Conservation (phyloP, 23 tunicate genomes). For the Botrylloides violaceus region DNA sequence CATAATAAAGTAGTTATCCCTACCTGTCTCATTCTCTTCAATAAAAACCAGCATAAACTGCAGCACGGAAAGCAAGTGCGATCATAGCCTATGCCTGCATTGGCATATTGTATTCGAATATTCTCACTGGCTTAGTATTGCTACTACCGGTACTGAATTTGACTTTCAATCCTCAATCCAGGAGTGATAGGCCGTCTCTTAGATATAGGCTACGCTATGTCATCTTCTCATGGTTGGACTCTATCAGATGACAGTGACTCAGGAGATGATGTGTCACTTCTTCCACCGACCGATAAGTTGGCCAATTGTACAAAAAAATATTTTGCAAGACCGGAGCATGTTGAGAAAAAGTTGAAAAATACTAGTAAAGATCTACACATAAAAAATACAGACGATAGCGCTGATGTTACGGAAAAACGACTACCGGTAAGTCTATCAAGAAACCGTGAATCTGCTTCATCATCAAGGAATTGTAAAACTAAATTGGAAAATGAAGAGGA, state of each 20-base stretch:
- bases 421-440: not conserved
- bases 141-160: too few species aligned
- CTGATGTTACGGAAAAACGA: not conserved
- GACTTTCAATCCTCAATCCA: too few species aligned
- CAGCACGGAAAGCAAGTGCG: too few species aligned
- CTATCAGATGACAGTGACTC: constrained; percentile 11
- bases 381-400: not conserved
- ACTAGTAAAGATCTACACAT: not conserved
- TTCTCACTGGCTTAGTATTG: too few species aligned
- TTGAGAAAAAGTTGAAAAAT: not conserved
- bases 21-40: too few species aligned
- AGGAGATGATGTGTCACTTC: not conserved
- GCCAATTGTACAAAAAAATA: not conserved
- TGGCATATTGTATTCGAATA: too few species aligned
- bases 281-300: not conserved
- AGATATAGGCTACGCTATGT: not conserved
- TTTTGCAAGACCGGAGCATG: not conserved
- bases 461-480: too few species aligned
- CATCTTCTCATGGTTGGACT: not conserved
- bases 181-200: too few species aligned
- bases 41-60: too few species aligned
- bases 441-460: too few species aligned
- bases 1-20: too few species aligned
- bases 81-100: too few species aligned
- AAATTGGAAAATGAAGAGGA: not conserved